Conservation (phyloP, 2,113 vertebrate species). For the Psophia crepitans region DNA sequence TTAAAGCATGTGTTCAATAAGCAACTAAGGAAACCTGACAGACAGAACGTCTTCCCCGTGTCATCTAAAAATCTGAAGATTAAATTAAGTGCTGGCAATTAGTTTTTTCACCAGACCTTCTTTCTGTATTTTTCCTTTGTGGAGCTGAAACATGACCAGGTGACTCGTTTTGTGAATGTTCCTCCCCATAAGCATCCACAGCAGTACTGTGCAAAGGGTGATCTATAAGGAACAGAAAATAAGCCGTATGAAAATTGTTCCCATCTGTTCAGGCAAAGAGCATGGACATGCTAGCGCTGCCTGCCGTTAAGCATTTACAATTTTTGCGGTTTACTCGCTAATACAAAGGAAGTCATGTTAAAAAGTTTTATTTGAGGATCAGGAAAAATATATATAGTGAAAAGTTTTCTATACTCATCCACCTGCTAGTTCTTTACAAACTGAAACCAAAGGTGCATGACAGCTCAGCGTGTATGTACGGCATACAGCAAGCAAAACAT, state of each 20-base stretch:
- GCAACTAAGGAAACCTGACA: not conserved
- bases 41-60: not conserved
- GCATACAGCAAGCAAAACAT: not conserved
- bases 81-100: not conserved
- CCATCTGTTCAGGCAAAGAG: not conserved
- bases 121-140: not conserved
- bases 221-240: slow-evolving; percentile 39
- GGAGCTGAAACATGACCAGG: not conserved
- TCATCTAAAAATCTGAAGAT: not conserved
- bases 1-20: not conserved
- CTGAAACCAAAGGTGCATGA: not conserved
- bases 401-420: not conserved
- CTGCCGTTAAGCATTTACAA: not conserved
- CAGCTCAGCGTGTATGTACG: not conserved
- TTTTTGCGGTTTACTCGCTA: not conserved
- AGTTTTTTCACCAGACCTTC: not conserved
- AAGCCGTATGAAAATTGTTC: not conserved
- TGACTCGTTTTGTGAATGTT: not conserved
- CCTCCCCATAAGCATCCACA: slow-evolving; percentile 58
- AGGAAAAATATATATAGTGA: not conserved
- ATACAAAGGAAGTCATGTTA: not conserved
- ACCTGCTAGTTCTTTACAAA: not conserved
- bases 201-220: slow-evolving; percentile 79
- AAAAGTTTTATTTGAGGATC: not conserved
- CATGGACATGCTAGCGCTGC: not conserved